phyloP scores from a whole-genome alignment of 2,888 invertebrate genomes.

The Melanargia galathea region DNA sequence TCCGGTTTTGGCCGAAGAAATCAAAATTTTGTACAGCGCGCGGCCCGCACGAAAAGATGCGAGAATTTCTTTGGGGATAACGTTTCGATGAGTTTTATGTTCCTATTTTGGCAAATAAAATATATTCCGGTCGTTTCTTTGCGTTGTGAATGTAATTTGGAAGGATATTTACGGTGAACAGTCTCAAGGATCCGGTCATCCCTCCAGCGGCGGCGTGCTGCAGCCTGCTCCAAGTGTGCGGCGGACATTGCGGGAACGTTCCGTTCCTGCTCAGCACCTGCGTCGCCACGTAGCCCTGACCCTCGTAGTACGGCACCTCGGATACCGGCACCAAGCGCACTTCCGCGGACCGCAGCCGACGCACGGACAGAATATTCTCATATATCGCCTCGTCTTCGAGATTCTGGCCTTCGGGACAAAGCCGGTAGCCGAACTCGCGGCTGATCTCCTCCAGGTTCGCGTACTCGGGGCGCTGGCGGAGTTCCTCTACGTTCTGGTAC shows the following conservation, averaged over 20 bases:
- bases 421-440: slow-evolving; percentile 77
- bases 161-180: slow-evolving; percentile 68
- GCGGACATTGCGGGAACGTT: slow-evolving; percentile 79
- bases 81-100: slow-evolving; percentile 9
- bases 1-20: slow-evolving; percentile 63
- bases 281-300: slow-evolving; percentile 77
- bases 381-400: slow-evolving; percentile 79
- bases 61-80: slow-evolving; percentile 7
- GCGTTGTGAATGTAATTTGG: background rate
- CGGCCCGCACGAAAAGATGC: slow-evolving; percentile 28
- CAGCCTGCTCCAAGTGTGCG: slow-evolving; percentile 75
- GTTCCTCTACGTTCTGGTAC: slow-evolving; percentile 75
- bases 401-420: slow-evolving; percentile 80
- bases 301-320: slow-evolving; percentile 77
- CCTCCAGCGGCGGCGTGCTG: slow-evolving; percentile 70
- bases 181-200: slow-evolving; percentile 67
- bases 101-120: background rate
- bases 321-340: slow-evolving; percentile 79
- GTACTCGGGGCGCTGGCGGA: slow-evolving; percentile 77
- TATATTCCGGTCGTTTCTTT: too few relatives aligned
- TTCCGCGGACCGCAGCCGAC: slow-evolving; percentile 78
- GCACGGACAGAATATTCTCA: slow-evolving; percentile 78
- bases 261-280: slow-evolving; percentile 77
- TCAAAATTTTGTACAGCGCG: slow-evolving; percentile 55
- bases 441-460: slow-evolving; percentile 78